Evolutionary conservation across 2,888 invertebrate species (phyloP), one percentile per base, ranked within the genome.

Genomic region (Cheilosia vernalis): DNA sequence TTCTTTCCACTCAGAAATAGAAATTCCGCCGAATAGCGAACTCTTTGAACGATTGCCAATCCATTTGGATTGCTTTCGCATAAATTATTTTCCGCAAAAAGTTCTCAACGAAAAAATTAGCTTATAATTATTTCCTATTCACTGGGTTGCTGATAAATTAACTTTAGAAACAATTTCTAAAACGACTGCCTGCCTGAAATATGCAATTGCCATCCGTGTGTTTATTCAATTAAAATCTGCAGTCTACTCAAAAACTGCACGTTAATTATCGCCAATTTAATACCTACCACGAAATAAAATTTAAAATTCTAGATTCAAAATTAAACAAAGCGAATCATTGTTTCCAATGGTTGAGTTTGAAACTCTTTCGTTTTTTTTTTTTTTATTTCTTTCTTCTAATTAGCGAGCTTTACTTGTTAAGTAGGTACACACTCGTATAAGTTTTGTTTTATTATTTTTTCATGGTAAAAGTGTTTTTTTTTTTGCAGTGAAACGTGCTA

Each of bases 271-370:
- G 21, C 24, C 64, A 61, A 69, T 67, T 77, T 67, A 33, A 53
- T 77, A n/a, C n/a, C n/a, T n/a, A 60, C 42, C 33, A 67, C 44
- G 53, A 53, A 60, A 72, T 56, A 7, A 56, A 76, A 13, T 37
- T 10, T 13, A 19, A 63, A 64, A 64, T 84, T 78, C 69, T 73
- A 69, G 73, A 74, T 78, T 64, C 60, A 58, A 84, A 79, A 84
- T 84, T 74, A 49, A 84, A 79, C 79, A 84, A 79, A 79, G 73
- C 69, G 74, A 79, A 69, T 83, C 73, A 84, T 84, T 84, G 63
- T 64, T 83, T 84, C 74, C 79, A 74, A 69, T 74, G 83, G 69
- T 53, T 78, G 69, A 64, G 53, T 73, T 82, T 79, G 21, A 44
- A 40, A 30, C 42, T 37, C 49, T 60, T 63, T 63, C 19, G 37